Evolutionary conservation across 2,113 vertebrate species (phyloP).

Genomic region (Catharus fuscescens): DNA sequence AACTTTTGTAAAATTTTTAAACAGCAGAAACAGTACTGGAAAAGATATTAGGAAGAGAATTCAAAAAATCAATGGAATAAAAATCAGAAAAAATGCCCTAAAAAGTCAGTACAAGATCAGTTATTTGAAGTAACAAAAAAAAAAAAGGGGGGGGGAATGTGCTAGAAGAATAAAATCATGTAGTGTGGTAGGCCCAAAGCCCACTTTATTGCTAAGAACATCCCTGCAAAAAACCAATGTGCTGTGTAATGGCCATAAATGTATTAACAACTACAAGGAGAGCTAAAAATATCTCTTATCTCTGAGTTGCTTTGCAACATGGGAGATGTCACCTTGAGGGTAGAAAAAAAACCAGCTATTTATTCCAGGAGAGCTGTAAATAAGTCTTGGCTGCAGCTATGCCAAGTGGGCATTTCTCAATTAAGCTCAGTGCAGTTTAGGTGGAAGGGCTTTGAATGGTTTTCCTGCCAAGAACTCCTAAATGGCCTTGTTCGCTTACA

Average conservation of each 20-base stretch:
- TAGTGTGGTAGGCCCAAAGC: slow-evolving; percentile 27
- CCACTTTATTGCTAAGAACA: slow-evolving; percentile 36
- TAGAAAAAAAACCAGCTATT: slow-evolving; percentile 15
- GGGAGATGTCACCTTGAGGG: slow-evolving; percentile 64
- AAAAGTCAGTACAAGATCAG: not conserved
- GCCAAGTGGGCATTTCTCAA: not conserved
- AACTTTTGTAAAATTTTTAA: not conserved
- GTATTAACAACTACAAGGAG: slow-evolving; percentile 39
- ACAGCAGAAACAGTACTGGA: not conserved
- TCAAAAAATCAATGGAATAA: not conserved
- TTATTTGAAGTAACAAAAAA: not conserved
- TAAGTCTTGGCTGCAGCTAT: not conserved
- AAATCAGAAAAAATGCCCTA: not conserved
- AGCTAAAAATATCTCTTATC: slow-evolving; percentile 47
- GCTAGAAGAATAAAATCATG: slow-evolving; percentile 42
- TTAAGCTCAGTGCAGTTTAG: not conserved
- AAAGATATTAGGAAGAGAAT: not conserved
- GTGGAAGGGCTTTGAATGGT: not conserved
- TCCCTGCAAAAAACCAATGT: slow-evolving; percentile 60
- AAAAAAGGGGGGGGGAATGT: not conserved
- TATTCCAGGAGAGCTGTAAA: not conserved
- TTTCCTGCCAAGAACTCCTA: not conserved
- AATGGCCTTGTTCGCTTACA: not conserved
- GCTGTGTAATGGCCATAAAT: slow-evolving; percentile 55
- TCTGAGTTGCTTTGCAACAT: slow-evolving; percentile 27